These are phyloP conservation scores for Semotilus atromaculatus DNA, from an alignment of 2,797 vertebrate species.

Conservation along the genomic window DNA sequence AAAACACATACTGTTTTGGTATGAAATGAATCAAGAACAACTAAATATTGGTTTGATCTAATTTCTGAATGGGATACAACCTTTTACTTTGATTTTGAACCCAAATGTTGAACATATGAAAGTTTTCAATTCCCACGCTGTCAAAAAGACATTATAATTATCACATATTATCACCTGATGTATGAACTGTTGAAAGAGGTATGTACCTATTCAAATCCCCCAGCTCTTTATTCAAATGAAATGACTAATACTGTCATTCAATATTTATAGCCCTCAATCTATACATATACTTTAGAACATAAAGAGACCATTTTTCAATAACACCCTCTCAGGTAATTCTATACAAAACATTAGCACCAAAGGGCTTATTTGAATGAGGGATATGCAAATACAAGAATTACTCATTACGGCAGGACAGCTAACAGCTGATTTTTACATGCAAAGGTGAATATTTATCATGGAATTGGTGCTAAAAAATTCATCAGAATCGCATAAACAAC, in stretches of 20 bases:
- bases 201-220: constrained; percentile 38
- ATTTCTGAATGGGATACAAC: background rate
- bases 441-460: background rate
- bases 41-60: constrained; percentile 6
- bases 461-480: background rate
- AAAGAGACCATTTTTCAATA: constrained; percentile 5
- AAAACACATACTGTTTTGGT: constrained; percentile 18
- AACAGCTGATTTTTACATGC: background rate
- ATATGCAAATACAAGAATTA: constrained; percentile 12
- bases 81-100: background rate
- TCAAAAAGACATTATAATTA: constrained; percentile 5
- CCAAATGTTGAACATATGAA: background rate
- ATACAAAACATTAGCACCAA: background rate
- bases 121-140: background rate
- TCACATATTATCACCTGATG: constrained; percentile 8
- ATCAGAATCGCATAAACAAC: background rate
- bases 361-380: constrained; percentile 25
- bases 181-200: constrained; percentile 20
- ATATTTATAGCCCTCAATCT: constrained; percentile 36
- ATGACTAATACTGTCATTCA: constrained; percentile 28
- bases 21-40: constrained; percentile 10
- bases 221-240: constrained; percentile 49
- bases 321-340: background rate
- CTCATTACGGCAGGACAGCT: background rate
- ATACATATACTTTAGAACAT: background rate